Evolutionary conservation across 2,888 invertebrate genomes (phyloP).

Genomic region (Corythucha ciliata): DNA sequence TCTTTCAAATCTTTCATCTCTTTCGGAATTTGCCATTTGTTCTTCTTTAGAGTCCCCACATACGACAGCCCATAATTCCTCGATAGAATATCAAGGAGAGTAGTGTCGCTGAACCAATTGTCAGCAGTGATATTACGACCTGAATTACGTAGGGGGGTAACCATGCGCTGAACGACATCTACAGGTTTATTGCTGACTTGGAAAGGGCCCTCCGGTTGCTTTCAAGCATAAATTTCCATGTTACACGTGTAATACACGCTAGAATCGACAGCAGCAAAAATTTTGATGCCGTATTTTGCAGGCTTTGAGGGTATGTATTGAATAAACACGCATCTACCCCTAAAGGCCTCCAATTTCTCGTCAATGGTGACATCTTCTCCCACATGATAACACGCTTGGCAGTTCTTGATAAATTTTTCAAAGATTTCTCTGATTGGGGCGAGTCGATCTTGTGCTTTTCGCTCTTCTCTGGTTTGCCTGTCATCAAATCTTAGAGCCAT

Average conservation of each 20-base stretch:
- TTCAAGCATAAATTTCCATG: constrained; percentile 30
- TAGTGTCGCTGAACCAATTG: constrained; percentile 34
- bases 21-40: constrained; percentile 29
- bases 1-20: constrained; percentile 19
- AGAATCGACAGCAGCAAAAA: constrained; percentile 35
- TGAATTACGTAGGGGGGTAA: constrained; percentile 24
- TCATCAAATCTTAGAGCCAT: constrained; percentile 20
- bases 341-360: constrained; percentile 36
- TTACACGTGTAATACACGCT: constrained; percentile 28
- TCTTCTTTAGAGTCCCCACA: constrained; percentile 33
- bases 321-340: constrained; percentile 34
- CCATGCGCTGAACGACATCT: constrained; percentile 28
- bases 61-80: constrained; percentile 26
- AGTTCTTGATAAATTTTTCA: constrained; percentile 37
- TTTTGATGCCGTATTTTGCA: constrained; percentile 38
- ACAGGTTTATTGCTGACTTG: constrained; percentile 22
- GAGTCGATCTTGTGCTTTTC: constrained; percentile 32
- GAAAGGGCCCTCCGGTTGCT: constrained; percentile 30
- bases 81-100: constrained; percentile 24
- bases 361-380: constrained; percentile 34
- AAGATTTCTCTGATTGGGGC: constrained; percentile 36
- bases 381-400: constrained; percentile 31
- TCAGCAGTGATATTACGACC: constrained; percentile 35
- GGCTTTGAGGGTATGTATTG: constrained; percentile 38
- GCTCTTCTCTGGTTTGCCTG: constrained; percentile 30